These are phyloP conservation scores for Electrona antarctica DNA, from an alignment of 2,113 vertebrate species.

Conservation along the genomic window DNA sequence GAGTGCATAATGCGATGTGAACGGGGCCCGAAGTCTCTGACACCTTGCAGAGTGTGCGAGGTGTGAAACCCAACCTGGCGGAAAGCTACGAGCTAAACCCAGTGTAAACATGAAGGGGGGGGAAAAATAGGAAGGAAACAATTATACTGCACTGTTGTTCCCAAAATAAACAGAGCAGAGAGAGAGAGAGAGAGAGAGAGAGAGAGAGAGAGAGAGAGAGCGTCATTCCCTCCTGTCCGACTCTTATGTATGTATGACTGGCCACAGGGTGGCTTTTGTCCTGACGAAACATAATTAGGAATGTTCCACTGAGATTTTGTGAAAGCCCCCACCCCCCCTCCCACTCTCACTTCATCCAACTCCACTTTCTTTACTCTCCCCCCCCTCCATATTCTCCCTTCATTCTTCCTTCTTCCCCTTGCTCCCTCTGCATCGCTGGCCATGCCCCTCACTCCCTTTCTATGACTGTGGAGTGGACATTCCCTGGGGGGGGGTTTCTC, in stretches of 20 bases:
- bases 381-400: slow-evolving; percentile 34
- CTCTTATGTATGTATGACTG: slow-evolving; percentile 44
- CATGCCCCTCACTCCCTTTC: slow-evolving; percentile 46
- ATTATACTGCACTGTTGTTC: slow-evolving; percentile 37
- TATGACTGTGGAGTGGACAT: slow-evolving; percentile 71
- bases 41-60: slow-evolving; percentile 37
- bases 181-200: slow-evolving; percentile 13
- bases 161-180: slow-evolving; percentile 37
- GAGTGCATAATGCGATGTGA: slow-evolving; percentile 25
- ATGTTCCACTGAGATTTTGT: slow-evolving; percentile 64
- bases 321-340: slow-evolving; percentile 49
- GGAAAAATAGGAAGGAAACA: slow-evolving; percentile 59
- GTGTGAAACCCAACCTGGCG: slow-evolving; percentile 48
- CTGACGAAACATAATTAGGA: slow-evolving; percentile 69
- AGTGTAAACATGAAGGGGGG: slow-evolving; percentile 34
- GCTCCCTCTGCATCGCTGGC: neutral
- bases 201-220: neutral
- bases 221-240: slow-evolving; percentile 43
- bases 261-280: slow-evolving; percentile 65
- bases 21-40: slow-evolving; percentile 15
- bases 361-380: slow-evolving; percentile 44
- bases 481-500: slow-evolving; percentile 65
- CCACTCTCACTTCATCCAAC: slow-evolving; percentile 26
- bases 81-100: slow-evolving; percentile 40
- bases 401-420: slow-evolving; percentile 31